Conservation (phyloP, 2,888 invertebrate species). For the Pseudeuparius sepicola region DNA sequence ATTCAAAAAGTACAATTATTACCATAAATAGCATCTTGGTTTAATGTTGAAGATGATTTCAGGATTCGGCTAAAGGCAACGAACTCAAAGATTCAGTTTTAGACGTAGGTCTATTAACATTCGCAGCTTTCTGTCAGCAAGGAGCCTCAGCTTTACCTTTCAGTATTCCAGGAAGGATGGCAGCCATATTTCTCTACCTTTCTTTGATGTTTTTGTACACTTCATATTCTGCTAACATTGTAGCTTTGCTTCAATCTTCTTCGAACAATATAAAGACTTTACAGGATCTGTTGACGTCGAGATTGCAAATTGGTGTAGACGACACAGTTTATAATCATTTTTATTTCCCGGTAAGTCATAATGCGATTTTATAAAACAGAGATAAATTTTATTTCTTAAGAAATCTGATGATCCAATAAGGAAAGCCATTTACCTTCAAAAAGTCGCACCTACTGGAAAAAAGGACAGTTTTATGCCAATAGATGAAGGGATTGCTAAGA, state of each 20-base stretch:
- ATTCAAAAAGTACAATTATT: neutral
- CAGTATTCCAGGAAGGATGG: constrained; percentile 43
- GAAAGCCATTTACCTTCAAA: constrained; percentile 51
- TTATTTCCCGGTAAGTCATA: constrained; percentile 52
- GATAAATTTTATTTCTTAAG: constrained; percentile 37
- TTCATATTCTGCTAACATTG: constrained; percentile 67
- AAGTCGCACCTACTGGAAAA: constrained; percentile 51
- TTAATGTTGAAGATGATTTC: too few relatives aligned
- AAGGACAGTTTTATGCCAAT: constrained; percentile 48
- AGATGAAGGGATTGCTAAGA: constrained; percentile 50
- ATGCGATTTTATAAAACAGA: neutral
- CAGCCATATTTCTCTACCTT: constrained; percentile 52
- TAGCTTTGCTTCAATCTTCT: constrained; percentile 62
- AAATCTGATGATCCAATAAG: constrained; percentile 53
- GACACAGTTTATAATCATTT: constrained; percentile 60
- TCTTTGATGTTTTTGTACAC: constrained; percentile 62
- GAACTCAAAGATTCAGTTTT: constrained; percentile 35
- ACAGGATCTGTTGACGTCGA: constrained; percentile 53
- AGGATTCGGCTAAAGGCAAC: too few relatives aligned
- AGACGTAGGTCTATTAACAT: constrained; percentile 45
- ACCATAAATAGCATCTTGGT: too few relatives aligned
- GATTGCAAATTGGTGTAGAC: constrained; percentile 56
- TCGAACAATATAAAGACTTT: constrained; percentile 56
- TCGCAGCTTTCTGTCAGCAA: constrained; percentile 51
- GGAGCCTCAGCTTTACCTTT: constrained; percentile 46